Evolutionary conservation across 2,113 vertebrate species (phyloP), one percentile per base, ranked within the genome.

Genomic region (Brachypteracias leptosomus): DNA sequence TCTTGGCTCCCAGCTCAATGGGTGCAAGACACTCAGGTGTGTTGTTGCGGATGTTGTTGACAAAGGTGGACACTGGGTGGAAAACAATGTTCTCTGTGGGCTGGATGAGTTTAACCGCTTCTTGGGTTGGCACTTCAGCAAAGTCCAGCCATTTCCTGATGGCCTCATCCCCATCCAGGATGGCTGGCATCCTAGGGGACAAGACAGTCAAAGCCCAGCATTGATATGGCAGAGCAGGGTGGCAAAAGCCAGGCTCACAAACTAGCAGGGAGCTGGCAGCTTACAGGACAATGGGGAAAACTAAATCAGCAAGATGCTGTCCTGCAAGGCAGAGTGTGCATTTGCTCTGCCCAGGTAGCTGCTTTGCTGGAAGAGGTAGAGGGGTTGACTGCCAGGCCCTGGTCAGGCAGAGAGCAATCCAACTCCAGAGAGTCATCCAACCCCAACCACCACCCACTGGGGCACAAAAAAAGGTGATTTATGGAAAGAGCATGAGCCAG

Each of bases 141-240:
- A 99, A 99, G 97, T 99, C 98, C 57, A 99, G 97, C 99, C 99
- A 99, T 66, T 96, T 98, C 52, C 98, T 98, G 76, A 99, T 98
- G 49, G 99, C 99, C 20, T 99, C 99, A 0, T 99, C 99, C 47
- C 99, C 99, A 4, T 99, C 98, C 93, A 99, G 96, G 83, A 99
- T 97, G 7, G 99, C 99, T 46, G 99, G 99, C 99, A 99, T 99
- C 97, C 99, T 99, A 79, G 78, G 54, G 61, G 17, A 38, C 78
- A 49, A n/a, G n/a, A 57, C 29, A 31, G 54, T 73, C 36, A 90
- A 63, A 88, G 29, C 66, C 62, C 47, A 55, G 61, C 6, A 4
- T 33, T 0, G 0, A 16, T 38, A 55, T 0, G 3, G 40, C 58
- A 51, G 38, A 46, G 35, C 1, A 0, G 7, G 20, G 31, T 28